Evolutionary conservation across 2,888 invertebrate genomes (phyloP).

Genomic region (Aquatica leii): DNA sequence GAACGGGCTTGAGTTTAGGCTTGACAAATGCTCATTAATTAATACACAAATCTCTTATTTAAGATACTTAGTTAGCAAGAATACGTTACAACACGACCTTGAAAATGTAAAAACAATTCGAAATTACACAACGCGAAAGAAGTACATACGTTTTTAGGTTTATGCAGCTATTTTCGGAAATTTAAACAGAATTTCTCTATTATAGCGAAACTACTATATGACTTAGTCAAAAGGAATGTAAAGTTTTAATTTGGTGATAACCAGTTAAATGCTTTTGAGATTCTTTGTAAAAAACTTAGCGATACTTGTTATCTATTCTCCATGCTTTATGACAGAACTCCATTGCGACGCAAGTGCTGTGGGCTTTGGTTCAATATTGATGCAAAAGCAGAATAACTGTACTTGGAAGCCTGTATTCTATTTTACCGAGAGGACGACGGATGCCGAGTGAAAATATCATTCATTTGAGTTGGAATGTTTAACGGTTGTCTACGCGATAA

Average conservation of each 20-base stretch:
- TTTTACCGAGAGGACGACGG: not conserved
- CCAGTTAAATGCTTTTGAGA: too few species aligned
- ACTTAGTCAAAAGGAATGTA: not conserved
- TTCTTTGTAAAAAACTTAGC: not conserved
- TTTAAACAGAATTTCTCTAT: constrained; percentile 3
- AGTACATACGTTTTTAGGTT: not conserved
- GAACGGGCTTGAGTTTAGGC: too few species aligned
- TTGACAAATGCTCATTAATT: too few species aligned
- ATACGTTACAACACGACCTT: not conserved
- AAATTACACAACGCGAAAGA: too few species aligned
- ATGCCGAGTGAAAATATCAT: not conserved
- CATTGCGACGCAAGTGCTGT: not conserved
- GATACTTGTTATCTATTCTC: not conserved
- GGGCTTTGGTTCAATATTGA: not conserved
- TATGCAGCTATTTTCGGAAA: not conserved
- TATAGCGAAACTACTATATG: not conserved
- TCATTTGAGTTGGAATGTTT: not conserved
- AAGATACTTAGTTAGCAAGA: not conserved
- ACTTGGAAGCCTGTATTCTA: too few species aligned
- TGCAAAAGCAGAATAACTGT: not conserved
- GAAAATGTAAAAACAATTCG: not conserved
- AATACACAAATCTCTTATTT: not conserved
- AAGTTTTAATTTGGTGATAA: too few species aligned
- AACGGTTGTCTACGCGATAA: too few species aligned
- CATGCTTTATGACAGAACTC: not conserved